A percentile compares a stretch with the other conserved stretches of the same genome.
Evolutionary conservation across 2,113 vertebrate species (phyloP).

Genomic region (Tetraodon nigroviridis): DNA sequence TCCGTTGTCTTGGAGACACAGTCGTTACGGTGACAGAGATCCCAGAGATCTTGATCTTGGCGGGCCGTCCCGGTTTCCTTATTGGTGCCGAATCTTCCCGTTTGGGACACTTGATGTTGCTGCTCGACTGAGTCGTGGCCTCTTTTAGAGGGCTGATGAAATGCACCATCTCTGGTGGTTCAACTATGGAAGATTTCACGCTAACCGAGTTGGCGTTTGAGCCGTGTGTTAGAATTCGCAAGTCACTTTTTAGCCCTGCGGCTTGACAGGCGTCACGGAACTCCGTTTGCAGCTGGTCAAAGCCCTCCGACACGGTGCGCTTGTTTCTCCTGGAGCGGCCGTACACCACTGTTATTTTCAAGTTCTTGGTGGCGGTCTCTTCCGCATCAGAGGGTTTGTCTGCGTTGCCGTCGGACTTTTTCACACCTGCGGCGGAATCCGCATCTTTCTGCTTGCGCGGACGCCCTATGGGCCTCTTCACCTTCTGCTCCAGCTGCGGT

Average conservation of each 20-base stretch:
- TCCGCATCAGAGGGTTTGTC: conserved; percentile 41
- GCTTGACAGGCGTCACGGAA: conserved; percentile 56
- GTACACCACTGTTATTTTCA: conserved; percentile 88
- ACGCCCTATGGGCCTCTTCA: conserved; percentile 87
- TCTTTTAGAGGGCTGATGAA: conserved; percentile 77
- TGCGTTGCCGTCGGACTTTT: conserved; percentile 42
- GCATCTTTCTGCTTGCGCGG: conserved; percentile 82
- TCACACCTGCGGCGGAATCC: conserved; percentile 25
- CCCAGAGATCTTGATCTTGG: conserved; percentile 93
- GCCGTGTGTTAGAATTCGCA: conserved; percentile 51
- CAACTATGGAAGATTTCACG: conserved; percentile 49
- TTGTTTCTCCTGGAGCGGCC: conserved; percentile 89
- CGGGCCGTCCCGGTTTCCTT: conserved; percentile 87
- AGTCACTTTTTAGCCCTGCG: conserved; percentile 44
- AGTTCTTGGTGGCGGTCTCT: conserved; percentile 81
- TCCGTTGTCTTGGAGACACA: conserved; percentile 84
- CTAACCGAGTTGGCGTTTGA: conserved; percentile 40
- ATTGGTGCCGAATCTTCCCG: conserved; percentile 72
- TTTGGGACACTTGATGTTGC: conserved; percentile 75
- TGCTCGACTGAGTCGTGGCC: conserved; percentile 68
- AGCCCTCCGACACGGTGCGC: conserved; percentile 84
- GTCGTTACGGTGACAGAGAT: conserved; percentile 88
- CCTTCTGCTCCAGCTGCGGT: conserved; percentile 83
- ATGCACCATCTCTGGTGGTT: conserved; percentile 65
- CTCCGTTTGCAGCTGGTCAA: conserved; percentile 60